phyloP scores from a whole-genome alignment of 2,888 invertebrate genomes.

The Liopterus haemorrhoidalis region DNA sequence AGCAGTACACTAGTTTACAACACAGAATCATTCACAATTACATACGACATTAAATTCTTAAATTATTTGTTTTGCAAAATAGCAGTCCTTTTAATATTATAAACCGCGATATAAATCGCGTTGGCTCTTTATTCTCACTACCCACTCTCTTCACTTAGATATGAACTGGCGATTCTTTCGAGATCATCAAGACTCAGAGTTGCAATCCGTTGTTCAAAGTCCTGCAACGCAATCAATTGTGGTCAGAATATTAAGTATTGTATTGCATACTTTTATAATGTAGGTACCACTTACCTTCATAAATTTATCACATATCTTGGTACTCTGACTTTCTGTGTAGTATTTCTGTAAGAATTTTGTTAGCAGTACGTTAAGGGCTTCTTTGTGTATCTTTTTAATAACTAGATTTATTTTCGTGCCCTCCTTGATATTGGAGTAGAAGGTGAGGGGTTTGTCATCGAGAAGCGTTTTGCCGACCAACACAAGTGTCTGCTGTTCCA shows the following conservation, averaged over 20 bases:
- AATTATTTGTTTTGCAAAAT: too few relatives aligned
- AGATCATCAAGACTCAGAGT: slow-evolving; percentile 45
- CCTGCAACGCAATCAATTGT: slow-evolving; percentile 23
- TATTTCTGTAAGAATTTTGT: slow-evolving; percentile 56
- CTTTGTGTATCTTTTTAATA: slow-evolving; percentile 63
- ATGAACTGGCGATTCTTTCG: slow-evolving; percentile 44
- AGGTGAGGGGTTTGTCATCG: slow-evolving; percentile 64
- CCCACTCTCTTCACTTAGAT: slow-evolving; percentile 37
- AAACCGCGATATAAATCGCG: too few relatives aligned
- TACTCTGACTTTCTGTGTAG: slow-evolving; percentile 59
- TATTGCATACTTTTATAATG: not conserved
- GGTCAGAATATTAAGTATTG: not conserved
- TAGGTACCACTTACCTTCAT: slow-evolving; percentile 44
- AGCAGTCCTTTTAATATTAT: too few relatives aligned
- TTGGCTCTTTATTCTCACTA: too few relatives aligned
- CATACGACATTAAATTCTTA: too few relatives aligned
- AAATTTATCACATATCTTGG: slow-evolving; percentile 54
- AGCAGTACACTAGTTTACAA: too few relatives aligned
- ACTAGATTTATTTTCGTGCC: slow-evolving; percentile 68
- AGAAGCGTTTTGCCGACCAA: slow-evolving; percentile 64
- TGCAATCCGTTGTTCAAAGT: slow-evolving; percentile 42
- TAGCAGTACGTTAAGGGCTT: slow-evolving; percentile 54
- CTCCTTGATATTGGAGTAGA: slow-evolving; percentile 67
- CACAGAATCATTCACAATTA: too few relatives aligned
- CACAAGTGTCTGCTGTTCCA: slow-evolving; percentile 64